Evolutionary conservation across 2,113 vertebrate species (phyloP).

Genomic region (Pholis gunnellus): DNA sequence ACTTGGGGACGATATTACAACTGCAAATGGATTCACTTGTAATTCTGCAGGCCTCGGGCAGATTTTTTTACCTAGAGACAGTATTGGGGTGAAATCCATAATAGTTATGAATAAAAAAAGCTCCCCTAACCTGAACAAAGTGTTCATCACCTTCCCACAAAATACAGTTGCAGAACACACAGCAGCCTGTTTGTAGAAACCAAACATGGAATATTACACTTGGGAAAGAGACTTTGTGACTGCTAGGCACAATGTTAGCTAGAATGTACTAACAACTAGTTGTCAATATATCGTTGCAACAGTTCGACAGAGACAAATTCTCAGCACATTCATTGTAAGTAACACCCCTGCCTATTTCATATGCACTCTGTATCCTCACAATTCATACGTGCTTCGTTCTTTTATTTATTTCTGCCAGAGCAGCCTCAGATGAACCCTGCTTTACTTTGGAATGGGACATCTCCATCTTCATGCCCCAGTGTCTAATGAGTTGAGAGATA

Average conservation of each 20-base stretch:
- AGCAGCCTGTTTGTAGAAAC: not conserved
- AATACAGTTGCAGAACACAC: not conserved
- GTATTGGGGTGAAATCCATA: too few species aligned
- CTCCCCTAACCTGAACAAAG: not conserved
- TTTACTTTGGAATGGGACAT: slow-evolving; percentile 17
- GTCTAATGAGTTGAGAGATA: slow-evolving; percentile 59
- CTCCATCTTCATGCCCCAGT: slow-evolving; percentile 6
- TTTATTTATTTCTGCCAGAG: slow-evolving; percentile 34
- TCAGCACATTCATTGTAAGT: slow-evolving; percentile 25
- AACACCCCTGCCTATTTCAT: slow-evolving; percentile 11
- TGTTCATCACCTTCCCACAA: not conserved
- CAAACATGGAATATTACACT: not conserved
- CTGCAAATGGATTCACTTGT: too few species aligned
- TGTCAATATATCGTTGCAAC: slow-evolving; percentile 9
- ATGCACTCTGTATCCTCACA: slow-evolving; percentile 21
- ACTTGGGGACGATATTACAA: too few species aligned
- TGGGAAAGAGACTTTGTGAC: not conserved
- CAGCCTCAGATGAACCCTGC: slow-evolving; percentile 35
- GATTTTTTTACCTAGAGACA: too few species aligned
- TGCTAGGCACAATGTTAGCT: not conserved
- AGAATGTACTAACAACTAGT: not conserved
- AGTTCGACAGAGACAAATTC: slow-evolving; percentile 19
- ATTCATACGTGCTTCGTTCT: slow-evolving; percentile 25
- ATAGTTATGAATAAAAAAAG: not conserved
- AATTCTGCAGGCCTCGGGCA: too few species aligned